These are phyloP conservation scores for Myotis planiceps DNA, from an alignment of 2,797 vertebrate genomes.

Conservation along the genomic window DNA sequence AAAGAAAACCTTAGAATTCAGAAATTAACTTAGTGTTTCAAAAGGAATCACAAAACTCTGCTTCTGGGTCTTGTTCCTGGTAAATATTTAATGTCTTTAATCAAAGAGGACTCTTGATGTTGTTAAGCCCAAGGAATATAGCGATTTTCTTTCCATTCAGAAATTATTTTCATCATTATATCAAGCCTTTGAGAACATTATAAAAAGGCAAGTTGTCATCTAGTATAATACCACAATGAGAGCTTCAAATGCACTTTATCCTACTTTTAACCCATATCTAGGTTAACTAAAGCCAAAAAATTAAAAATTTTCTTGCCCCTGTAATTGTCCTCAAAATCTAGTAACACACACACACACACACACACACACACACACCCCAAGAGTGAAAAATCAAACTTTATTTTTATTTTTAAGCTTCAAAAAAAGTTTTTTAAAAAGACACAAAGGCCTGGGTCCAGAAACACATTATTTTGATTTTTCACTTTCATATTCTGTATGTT, in stretches of 20 bases:
- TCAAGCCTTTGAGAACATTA: background rate
- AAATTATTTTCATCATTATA: background rate
- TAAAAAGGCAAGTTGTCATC: background rate
- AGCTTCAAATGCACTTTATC: background rate
- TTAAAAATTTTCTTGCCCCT: background rate
- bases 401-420: conserved; percentile 24
- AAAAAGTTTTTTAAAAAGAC: conserved; percentile 6
- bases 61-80: background rate
- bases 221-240: background rate
- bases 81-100: background rate
- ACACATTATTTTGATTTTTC: background rate
- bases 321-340: conserved; percentile 1
- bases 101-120: background rate
- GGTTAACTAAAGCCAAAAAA: background rate
- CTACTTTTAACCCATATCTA: background rate
- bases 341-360: background rate
- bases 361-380: background rate
- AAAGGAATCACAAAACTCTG: background rate
- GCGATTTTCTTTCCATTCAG: background rate
- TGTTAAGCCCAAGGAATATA: background rate
- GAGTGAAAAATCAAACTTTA: background rate
- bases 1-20: background rate
- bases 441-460: background rate
- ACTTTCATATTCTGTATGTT: background rate
- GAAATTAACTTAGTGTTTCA: background rate